Conservation (phyloP, 1,140 invertebrate genomes). For the Sesamia nonagrioides region DNA sequence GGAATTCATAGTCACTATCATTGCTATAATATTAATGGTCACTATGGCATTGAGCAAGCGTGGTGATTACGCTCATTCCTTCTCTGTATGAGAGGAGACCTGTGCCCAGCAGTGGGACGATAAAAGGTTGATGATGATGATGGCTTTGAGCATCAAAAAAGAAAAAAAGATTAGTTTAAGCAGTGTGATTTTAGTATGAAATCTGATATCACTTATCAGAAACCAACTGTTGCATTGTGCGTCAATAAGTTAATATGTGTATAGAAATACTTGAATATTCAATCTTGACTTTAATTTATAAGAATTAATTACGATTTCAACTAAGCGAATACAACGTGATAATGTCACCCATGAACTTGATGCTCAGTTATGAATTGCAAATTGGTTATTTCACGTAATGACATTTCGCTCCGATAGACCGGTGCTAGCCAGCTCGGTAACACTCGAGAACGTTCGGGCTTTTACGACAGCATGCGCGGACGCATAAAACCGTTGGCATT, state of each 20-base stretch:
- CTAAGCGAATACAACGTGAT: not conserved
- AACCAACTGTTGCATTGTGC: too few relatives aligned
- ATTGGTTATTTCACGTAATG: conserved; percentile 31
- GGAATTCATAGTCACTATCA: too few relatives aligned
- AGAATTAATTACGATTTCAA: not conserved
- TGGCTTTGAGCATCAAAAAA: too few relatives aligned
- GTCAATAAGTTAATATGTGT: not conserved
- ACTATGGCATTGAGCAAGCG: too few relatives aligned
- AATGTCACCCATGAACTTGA: conserved; percentile 11
- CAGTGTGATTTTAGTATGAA: too few relatives aligned
- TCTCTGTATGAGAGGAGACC: too few relatives aligned
- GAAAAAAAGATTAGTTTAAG: too few relatives aligned
- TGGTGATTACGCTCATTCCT: too few relatives aligned
- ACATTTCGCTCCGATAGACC: conserved; percentile 1
- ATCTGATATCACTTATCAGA: too few relatives aligned
- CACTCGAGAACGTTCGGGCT: conserved; percentile 1
- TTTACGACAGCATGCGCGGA: conserved; percentile 66
- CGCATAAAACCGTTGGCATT: conserved; percentile 67
- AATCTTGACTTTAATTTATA: not conserved
- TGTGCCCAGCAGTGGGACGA: too few relatives aligned
- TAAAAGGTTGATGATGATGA: too few relatives aligned
- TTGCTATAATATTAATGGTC: too few relatives aligned
- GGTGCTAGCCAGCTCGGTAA: not conserved
- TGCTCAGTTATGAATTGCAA: conserved; percentile 22
- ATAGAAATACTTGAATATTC: not conserved